Conservation (phyloP, 2,888 invertebrate species). For the Platycnemis pennipes region DNA sequence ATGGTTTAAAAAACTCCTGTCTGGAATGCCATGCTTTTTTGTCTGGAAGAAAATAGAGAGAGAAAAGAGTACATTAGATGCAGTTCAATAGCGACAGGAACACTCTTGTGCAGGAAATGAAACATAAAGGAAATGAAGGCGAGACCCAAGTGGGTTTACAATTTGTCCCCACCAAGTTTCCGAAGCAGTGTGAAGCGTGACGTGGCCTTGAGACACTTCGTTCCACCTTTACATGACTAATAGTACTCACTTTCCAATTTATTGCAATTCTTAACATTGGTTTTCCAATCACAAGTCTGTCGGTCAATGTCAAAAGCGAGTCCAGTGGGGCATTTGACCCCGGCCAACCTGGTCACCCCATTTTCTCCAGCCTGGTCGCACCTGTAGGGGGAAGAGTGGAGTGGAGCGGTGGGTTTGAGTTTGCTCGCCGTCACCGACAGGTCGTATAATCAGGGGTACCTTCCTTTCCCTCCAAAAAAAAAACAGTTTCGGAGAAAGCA, state of each 20-base stretch:
- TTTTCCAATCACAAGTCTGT: conserved; percentile 98
- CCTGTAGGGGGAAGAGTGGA: conserved; percentile 83
- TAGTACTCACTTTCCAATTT: conserved; percentile 92
- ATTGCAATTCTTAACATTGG: conserved; percentile 97
- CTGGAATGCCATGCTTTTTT: conserved; percentile 45
- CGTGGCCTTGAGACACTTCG: conserved; percentile 37
- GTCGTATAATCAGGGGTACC: not conserved
- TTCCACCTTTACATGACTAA: conserved; percentile 49
- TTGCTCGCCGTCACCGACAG: conserved; percentile 14
- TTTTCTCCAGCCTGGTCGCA: conserved; percentile 95
- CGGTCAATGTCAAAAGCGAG: conserved; percentile 96
- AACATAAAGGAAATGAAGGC: not conserved
- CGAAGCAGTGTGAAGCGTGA: not conserved
- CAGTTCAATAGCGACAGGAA: conserved; percentile 26
- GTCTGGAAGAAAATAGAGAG: conserved; percentile 35
- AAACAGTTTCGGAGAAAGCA: conserved; percentile 47
- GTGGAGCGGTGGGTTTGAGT: conserved; percentile 1
- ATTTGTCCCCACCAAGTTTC: not conserved
- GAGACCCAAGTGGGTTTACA: not conserved
- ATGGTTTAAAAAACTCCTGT: conserved; percentile 26
- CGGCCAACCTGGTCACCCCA: conserved; percentile 92
- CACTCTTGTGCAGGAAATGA: not conserved
- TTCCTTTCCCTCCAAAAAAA: conserved; percentile 20
- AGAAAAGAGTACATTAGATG: conserved; percentile 49
- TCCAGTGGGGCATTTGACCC: conserved; percentile 93